Conservation (phyloP, 2,113 vertebrate species). For the Thomomys bottae region DNA sequence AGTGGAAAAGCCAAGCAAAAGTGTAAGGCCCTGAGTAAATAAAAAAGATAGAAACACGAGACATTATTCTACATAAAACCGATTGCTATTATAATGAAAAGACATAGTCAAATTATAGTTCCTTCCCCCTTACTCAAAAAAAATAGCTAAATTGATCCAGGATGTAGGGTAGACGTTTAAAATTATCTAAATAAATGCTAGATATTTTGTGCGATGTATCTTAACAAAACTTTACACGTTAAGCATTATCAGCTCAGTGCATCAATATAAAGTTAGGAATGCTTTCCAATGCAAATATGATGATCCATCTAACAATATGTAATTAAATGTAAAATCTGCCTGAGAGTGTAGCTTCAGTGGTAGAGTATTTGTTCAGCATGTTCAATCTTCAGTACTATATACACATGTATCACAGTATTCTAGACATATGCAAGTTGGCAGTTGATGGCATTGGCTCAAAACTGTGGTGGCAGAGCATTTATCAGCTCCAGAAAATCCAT, state of each 20-base stretch:
- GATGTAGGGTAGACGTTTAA: not conserved
- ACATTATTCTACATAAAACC: slow-evolving; percentile 14
- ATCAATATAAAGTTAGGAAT: not conserved
- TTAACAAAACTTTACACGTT: slow-evolving; percentile 5
- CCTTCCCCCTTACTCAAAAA: too few relatives aligned
- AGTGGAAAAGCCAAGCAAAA: too few relatives aligned
- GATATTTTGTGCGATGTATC: not conserved
- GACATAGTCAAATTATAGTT: not conserved
- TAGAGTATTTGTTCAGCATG: too few relatives aligned
- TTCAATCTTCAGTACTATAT: too few relatives aligned
- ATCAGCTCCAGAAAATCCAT: not conserved
- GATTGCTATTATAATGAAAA: not conserved
- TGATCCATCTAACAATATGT: not conserved
- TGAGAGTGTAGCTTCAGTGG: too few relatives aligned
- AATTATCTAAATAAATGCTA: slow-evolving; percentile 3
- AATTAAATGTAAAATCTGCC: not conserved
- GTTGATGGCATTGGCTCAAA: not conserved
- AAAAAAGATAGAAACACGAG: not conserved
- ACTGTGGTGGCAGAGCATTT: not conserved
- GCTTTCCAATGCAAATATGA: slow-evolving; percentile 31
- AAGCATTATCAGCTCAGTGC: not conserved
- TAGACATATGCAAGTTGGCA: not conserved
- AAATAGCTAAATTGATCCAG: slow-evolving; percentile 19
- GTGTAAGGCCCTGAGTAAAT: too few relatives aligned
- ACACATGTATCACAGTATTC: too few relatives aligned